These are phyloP conservation scores for Rhodeus uyekii DNA, from an alignment of 2,797 vertebrate species.

Conservation along the genomic window DNA sequence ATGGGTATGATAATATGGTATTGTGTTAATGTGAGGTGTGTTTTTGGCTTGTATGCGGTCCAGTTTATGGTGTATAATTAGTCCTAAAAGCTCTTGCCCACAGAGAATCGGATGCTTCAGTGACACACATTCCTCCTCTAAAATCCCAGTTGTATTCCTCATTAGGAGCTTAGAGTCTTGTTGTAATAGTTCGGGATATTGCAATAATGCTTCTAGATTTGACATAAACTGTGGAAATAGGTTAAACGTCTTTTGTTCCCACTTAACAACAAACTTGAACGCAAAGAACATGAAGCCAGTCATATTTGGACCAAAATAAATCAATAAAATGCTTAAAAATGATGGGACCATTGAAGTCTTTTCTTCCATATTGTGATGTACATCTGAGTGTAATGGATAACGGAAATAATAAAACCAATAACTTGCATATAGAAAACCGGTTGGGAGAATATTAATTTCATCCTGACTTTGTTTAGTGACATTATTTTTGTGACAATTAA, in stretches of 20 bases:
- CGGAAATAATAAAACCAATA: neutral
- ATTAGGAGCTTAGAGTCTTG: neutral
- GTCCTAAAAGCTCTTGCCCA: neutral
- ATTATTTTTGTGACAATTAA: neutral
- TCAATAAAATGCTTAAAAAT: no score
- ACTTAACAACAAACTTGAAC: neutral
- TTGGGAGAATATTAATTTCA: neutral
- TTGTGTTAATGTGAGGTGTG: neutral
- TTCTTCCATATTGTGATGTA: neutral
- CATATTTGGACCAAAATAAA: neutral
- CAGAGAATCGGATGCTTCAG: neutral
- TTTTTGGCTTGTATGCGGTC: neutral
- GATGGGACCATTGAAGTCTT: neutral
- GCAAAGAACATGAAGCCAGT: neutral
- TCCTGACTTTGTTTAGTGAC: neutral
- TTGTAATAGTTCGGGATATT: neutral
- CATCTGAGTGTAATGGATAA: neutral
- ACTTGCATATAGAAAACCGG: neutral
- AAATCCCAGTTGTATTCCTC: constrained; percentile 9
- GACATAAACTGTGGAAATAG: neutral
- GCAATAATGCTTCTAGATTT: neutral
- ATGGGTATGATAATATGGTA: neutral
- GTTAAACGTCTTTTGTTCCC: neutral
- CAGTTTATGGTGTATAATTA: neutral
- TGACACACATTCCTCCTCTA: constrained; percentile 22